Evolutionary conservation across 2,113 vertebrate species (phyloP), one percentile per base, ranked within the genome.

Genomic region (Polyodon spathula): DNA sequence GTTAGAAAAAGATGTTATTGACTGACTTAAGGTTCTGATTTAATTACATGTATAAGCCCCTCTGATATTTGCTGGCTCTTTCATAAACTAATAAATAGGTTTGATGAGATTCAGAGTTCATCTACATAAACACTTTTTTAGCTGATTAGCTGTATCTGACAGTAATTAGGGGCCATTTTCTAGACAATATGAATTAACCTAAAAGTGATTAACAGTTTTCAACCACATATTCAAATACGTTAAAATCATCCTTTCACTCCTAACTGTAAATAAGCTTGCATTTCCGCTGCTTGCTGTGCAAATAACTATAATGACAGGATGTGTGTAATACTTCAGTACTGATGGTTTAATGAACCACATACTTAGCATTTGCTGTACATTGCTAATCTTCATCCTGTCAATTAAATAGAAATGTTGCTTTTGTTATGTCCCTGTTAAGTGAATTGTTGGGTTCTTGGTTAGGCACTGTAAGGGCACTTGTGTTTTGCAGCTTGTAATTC

Each of bases 91-190:
- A 12, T 37, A 37, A 15, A 74, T 16, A 10, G 16, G 60, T 66
- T 71, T 50, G 50, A 56, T 65, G 58, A 54, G 54, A 65, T 62
- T 41, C 67, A 56, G 14, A 48, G 37, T 65, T 48, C 40, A 41
- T 58, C 27, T 12, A 61, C 53, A 46, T 43, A 41, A 43, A 63
- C 54, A 64, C 57, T 44, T 66, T 60, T 15, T 67, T 56, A 42
- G 39, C 56, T 17, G 48, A 65, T 71, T 69, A 65, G 66, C 54
- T 55, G 44, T 55, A 57, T 65, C 59, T 61, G 58, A n/a, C n/a
- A n/a, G n/a, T 44, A 59, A 63, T 67, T 58, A 56, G 43, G 41
- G 42, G 46, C 43, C 54, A 37, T 62, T 59, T 43, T 62, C 52
- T n/a, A 71, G 43, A 57, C 59, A 11, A 8, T 55, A 42, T 60